Evolutionary conservation across 2,888 invertebrate genomes (phyloP).

Genomic region (Ferrisia virgata): DNA sequence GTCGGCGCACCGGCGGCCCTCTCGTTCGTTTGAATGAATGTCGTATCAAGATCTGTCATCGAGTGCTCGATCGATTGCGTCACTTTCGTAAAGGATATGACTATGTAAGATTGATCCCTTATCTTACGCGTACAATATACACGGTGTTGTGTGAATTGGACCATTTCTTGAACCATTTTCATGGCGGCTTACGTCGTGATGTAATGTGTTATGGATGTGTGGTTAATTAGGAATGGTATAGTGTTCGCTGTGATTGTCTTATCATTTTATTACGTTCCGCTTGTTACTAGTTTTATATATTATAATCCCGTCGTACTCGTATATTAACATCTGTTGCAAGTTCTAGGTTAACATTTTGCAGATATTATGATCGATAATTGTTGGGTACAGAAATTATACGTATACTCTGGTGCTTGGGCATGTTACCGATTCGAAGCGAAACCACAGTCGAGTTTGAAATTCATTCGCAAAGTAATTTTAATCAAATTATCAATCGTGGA

Average conservation of each 20-base stretch:
- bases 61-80: not conserved
- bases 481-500: too few species aligned
- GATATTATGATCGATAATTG: not conserved
- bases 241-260: not conserved
- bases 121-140: not conserved
- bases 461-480: too few species aligned
- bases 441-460: too few species aligned
- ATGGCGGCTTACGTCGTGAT: not conserved
- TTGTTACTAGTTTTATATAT: not conserved
- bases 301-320: not conserved
- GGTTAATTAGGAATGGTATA: not conserved
- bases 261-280: not conserved
- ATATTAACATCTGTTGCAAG: not conserved
- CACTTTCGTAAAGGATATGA: not conserved
- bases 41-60: not conserved
- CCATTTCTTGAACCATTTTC: not conserved
- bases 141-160: not conserved
- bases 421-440: too few species aligned
- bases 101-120: not conserved
- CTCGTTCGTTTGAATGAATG: not conserved
- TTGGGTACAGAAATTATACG: not conserved
- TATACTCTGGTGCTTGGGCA: too few species aligned
- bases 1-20: too few species aligned
- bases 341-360: not conserved
- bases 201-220: constrained; percentile 10